A percentile compares a stretch with the other conserved stretches of the same genome.
phyloP scores from a whole-genome alignment of 2,797 vertebrate genomes.

The Neoniphon sammara region DNA sequence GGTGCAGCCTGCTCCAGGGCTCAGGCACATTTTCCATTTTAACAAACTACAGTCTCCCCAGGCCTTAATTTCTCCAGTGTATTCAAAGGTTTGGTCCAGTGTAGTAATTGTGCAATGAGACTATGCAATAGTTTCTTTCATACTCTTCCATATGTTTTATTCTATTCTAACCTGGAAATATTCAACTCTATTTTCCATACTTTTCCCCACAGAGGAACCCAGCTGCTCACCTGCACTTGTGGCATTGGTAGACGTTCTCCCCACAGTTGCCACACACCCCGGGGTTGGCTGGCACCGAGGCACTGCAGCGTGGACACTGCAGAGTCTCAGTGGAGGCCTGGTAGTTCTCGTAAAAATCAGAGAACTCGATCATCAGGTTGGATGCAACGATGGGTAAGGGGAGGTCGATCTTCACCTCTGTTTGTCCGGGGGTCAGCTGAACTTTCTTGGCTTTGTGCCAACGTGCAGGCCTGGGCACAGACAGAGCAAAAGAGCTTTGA shows the following conservation, averaged over 20 bases:
- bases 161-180: not conserved
- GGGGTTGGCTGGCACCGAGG: constrained; percentile 96
- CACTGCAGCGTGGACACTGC: constrained; percentile 97
- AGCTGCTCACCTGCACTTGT: constrained; percentile 93
- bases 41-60: not conserved
- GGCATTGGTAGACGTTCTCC: constrained; percentile 98
- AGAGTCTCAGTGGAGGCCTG: constrained; percentile 98
- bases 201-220: constrained; percentile 1
- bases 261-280: constrained; percentile 99
- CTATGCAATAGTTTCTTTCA: not conserved
- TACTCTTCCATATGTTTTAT: not conserved
- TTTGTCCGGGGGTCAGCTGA: constrained; percentile 96
- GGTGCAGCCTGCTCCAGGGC: not conserved
- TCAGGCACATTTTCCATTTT: not conserved
- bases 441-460: constrained; percentile 99
- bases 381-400: constrained; percentile 97
- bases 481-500: not conserved
- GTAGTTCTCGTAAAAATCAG: constrained; percentile 99
- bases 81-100: too few species aligned
- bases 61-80: too few species aligned
- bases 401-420: constrained; percentile 97
- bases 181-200: too few species aligned
- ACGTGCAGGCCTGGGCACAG: constrained; percentile 89
- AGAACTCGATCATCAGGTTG: constrained; percentile 99
- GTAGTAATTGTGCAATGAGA: not conserved